Base-by-base conservation (phyloP, 2,797 vertebrate genomes). In the Pogonophryne albipinna region DNA sequence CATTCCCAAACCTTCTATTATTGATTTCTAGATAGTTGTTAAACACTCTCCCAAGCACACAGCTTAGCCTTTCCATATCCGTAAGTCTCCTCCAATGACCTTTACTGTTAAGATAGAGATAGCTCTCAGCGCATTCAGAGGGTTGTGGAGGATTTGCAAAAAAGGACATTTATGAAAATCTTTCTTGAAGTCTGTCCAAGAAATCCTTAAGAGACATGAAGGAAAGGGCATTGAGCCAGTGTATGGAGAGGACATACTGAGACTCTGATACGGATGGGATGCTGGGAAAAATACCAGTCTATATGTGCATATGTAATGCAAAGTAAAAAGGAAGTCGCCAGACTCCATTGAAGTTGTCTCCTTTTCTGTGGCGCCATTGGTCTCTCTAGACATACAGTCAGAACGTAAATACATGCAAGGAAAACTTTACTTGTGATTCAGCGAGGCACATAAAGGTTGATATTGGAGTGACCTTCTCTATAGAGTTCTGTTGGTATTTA, bases 231-330 rank as follows among this genome's bases (percentile, higher is more conserved):
- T 79, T 34, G 86, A 92, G 85, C 87, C 76, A 56, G 86, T 90
- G 46, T 89, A 87, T 87, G 83, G 87, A 85, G 82, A 71, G 80
- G 86, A 89, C 86, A 88, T 53, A 87, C 69, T 73, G 73, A 86
- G 84, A 62, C 84, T 91, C 83, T 91, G 90, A 92, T 91, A 91
- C 79, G 84, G 81, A 88, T 71, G 76, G 87, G 77, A 90, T 85
- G 84, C 69, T 45, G 65, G 59, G 76, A 75, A 87, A 92, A 93
- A 91, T 87, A 90, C 80, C 81, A 79, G 90, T 93, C 90, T 92
- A 92, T 94, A 93, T 94, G 92, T 93, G 92, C 92, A 93, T 93
- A 93, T 74, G 82, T 90, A 91, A 91, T 92, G 76, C 55, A 85
- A 85, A 87, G 82, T 82, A 80, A 79, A 89, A 85, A 84, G 74